phyloP scores from a whole-genome alignment of 2,888 invertebrate species.

The Diloba caeruleocephala region DNA sequence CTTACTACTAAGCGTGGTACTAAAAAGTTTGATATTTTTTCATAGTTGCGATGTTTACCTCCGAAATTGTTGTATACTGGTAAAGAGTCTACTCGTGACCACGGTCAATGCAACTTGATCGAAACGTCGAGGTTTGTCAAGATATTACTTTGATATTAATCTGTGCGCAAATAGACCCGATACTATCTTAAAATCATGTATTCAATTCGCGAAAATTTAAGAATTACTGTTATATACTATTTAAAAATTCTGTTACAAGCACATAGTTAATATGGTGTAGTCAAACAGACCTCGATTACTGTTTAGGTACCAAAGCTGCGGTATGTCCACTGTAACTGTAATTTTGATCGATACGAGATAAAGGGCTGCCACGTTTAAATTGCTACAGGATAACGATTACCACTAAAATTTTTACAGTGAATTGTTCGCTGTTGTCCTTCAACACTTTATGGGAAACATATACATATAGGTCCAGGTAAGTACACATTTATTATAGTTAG shows the following conservation, averaged over 20 bases:
- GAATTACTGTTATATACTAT: constrained; percentile 25
- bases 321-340: constrained; percentile 39
- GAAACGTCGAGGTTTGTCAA: too few relatives aligned
- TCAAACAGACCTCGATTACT: constrained; percentile 39
- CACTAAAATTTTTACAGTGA: constrained; percentile 21
- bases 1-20: too few relatives aligned
- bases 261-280: constrained; percentile 19
- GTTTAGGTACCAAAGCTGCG: constrained; percentile 27
- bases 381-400: constrained; percentile 40
- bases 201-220: too few relatives aligned
- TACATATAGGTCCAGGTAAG: constrained; percentile 20
- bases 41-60: too few relatives aligned
- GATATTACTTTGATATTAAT: too few relatives aligned
- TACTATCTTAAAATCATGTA: too few relatives aligned
- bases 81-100: too few relatives aligned
- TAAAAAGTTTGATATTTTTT: too few relatives aligned
- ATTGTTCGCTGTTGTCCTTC: constrained; percentile 11
- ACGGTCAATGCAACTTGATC: too few relatives aligned
- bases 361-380: constrained; percentile 42
- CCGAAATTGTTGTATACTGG: too few relatives aligned
- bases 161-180: too few relatives aligned
- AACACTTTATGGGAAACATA: constrained; percentile 23
- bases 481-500: constrained; percentile 25
- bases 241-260: constrained; percentile 31
- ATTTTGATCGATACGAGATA: constrained; percentile 47